Conservation (phyloP, 2,888 invertebrate species). For the Spodoptera exigua region DNA sequence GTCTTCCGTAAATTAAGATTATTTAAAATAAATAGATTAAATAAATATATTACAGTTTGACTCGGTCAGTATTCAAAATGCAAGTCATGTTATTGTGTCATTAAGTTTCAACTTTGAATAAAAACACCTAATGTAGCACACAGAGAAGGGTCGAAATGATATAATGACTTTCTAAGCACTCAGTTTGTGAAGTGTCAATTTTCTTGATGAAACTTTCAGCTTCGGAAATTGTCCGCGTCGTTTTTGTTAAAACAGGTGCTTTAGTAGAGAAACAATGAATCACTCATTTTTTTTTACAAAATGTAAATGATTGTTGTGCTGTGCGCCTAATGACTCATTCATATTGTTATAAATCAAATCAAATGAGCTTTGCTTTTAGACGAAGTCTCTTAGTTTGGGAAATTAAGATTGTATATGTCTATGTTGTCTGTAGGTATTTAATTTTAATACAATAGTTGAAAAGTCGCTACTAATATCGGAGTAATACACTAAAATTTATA, state of each 20-base stretch:
- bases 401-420: too few relatives aligned
- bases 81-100: background rate
- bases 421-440: too few relatives aligned
- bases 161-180: slow-evolving; percentile 63
- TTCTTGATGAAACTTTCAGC: slow-evolving; percentile 59
- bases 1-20: too few relatives aligned
- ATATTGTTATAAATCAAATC: background rate
- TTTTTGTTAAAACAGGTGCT: slow-evolving; percentile 37
- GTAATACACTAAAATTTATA: too few relatives aligned
- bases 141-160: slow-evolving; percentile 49
- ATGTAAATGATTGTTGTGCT: background rate
- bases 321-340: background rate
- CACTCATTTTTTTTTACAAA: slow-evolving; percentile 17
- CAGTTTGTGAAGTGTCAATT: slow-evolving; percentile 66
- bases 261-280: slow-evolving; percentile 21
- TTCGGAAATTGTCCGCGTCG: slow-evolving; percentile 51
- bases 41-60: too few relatives aligned
- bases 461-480: too few relatives aligned
- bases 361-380: background rate
- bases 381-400: too few relatives aligned
- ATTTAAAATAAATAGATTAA: too few relatives aligned
- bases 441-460: too few relatives aligned
- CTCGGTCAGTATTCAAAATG: background rate
- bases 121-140: slow-evolving; percentile 10
- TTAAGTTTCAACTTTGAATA: background rate